A percentile compares a stretch with the other conserved stretches of the same genome.
Conservation (phyloP, 2,888 invertebrate genomes). For the Drosophila lutescens region DNA sequence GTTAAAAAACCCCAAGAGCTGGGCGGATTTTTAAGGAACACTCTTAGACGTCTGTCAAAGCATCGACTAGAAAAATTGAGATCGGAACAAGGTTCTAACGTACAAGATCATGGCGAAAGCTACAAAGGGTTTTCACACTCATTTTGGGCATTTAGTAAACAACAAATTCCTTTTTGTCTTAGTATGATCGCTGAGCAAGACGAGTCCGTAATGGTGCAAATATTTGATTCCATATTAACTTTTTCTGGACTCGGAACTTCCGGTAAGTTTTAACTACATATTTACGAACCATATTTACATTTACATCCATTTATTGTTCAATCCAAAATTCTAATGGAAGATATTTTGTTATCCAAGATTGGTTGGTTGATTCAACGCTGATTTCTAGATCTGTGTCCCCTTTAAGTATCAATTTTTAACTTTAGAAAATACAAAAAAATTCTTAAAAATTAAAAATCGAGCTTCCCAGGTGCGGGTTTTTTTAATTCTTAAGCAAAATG, state of each 20-base stretch:
- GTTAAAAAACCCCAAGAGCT: slow-evolving; percentile 93
- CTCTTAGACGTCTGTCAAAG: slow-evolving; percentile 93
- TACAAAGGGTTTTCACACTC: slow-evolving; percentile 94
- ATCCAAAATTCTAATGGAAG: too few relatives aligned
- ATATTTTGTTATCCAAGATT: too few relatives aligned
- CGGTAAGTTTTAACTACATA: slow-evolving; percentile 75
- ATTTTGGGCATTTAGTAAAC: slow-evolving; percentile 96
- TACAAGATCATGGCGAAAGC: slow-evolving; percentile 90
- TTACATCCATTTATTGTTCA: too few relatives aligned
- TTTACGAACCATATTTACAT: not conserved
- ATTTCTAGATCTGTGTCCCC: too few relatives aligned
- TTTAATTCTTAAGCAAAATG: too few relatives aligned
- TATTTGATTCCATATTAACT: slow-evolving; percentile 94
- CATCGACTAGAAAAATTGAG: slow-evolving; percentile 92
- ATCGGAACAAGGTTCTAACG: slow-evolving; percentile 87
- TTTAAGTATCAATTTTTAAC: rapidly evolving
- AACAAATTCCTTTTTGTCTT: slow-evolving; percentile 91
- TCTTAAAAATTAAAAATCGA: rapidly evolving
- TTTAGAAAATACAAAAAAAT: too few relatives aligned
- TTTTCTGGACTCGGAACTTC: slow-evolving; percentile 93
- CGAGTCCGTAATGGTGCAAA: slow-evolving; percentile 93
- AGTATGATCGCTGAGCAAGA: slow-evolving; percentile 93
- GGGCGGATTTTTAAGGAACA: slow-evolving; percentile 95
- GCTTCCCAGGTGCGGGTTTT: too few relatives aligned
- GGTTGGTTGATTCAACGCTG: too few relatives aligned